Base-by-base conservation (phyloP, 2,113 vertebrate species). In the Xyliphius kryptos region DNA sequence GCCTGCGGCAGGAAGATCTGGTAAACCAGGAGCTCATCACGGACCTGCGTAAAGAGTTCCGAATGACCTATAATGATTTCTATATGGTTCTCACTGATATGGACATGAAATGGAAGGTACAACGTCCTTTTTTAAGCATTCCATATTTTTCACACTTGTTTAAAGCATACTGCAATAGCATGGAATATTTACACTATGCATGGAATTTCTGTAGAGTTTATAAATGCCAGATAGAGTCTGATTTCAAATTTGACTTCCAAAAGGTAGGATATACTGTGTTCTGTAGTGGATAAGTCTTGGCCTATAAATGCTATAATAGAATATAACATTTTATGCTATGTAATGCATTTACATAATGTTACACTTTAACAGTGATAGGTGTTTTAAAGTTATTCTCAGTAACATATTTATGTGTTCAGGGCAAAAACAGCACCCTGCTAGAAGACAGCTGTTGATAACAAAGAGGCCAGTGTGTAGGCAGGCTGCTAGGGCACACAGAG, bases 51-150 rank as follows among this genome's bases (percentile, higher is more conserved):
- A 96, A 91, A 70, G 91, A 92, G 66, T 97, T 91, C 7, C 86
- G 91, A 32, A 97, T 99, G 94, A 93, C 82, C n/a, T 87, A 91
- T 22, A 89, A 93, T 57, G 93, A 97, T 70, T 99, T 98, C 88
- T 93, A 93, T 81, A 96, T 98, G 93, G 91, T 96, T 36, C 81
- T 98, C 65, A 95, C 94, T 0, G 95, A 98, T 56, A 81, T 81
- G 4, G 96, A 99, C 79, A 91, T 96, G 83, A 93, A 88, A 70
- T 89, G 91, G 66, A 95, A 98, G 93, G 96, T 97, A 70, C 36
- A 21, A 9, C n/a, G 1, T 22, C 59, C 2, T 32, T 15, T 46
- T 59, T 37, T 22, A 32, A 6, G n/a, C 3, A 53, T 60, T 41
- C 6, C 15, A 50, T 20, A 51, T 15, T 54, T 36, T 66, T 49